Base-by-base conservation (phyloP, 2,113 vertebrate species). In the Crotalus tigris region DNA sequence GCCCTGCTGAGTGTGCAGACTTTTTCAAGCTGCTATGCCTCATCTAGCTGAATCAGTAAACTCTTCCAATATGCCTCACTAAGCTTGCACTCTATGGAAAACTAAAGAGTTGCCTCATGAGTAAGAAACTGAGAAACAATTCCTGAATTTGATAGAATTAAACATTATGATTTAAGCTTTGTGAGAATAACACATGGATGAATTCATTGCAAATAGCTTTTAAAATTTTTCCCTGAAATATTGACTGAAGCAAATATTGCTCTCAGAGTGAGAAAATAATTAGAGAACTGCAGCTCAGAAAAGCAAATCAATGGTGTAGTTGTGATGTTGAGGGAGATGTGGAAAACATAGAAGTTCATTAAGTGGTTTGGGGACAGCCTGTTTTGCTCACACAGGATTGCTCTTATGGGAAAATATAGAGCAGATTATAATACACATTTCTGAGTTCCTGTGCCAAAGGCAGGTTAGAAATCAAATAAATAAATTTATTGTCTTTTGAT, bases 1-100 rank as follows among this genome's bases (percentile, higher is more conserved):
- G 64, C 89, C 64, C 93, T 95, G 93, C 94, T 91, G 94, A 96
- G 89, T 59, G 86, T 61, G 92, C 92, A 94, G 95, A 94, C 93
- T 81, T 55, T 24, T 94, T 88, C 51, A 5, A 87, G 90, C 55
- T 58, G 75, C 58, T 92, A 17, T 69, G 64, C 91, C 93, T 94
- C 93, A 1, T 23, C 89, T 85, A 90, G 90, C 49, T 49, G 61
- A 17, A 86, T 93, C 92, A 93, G 86, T 91, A 95, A 64, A 1
- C 0, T 88, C 91, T 92, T 89, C 89, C 1, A 0, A 81, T 64
- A 88, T 90, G 46, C 46, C 0, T 0, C 0, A 44, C 54, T 44
- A 94, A 87, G 58, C 58, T 93, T 53, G 91, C 93, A 94, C 64
- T 75, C 91, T 51, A 23, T 29, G 61, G n/a, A 93, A 94, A 96